Evolutionary conservation across 2,888 invertebrate genomes (phyloP), one percentile per base, ranked within the genome.

Genomic region (Hydriomena furcata): DNA sequence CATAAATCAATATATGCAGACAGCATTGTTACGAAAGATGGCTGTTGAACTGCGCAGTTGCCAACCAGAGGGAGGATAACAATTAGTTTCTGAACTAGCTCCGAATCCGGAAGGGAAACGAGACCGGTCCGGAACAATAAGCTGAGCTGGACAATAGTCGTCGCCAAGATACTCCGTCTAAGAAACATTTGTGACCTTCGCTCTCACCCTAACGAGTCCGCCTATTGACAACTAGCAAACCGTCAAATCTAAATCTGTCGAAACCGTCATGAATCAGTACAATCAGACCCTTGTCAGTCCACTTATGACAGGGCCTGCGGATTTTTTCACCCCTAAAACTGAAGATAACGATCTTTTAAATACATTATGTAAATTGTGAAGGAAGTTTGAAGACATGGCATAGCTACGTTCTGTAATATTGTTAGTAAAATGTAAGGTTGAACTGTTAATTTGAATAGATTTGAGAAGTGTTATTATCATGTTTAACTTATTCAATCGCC

Each of bases 201-300:
- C 61, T 72, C 66, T 68, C 71, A 72, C 76, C 75, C 75, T 72
- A 79, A 74, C 69, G 64, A 72, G 66, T 61, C 65, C 46, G 61
- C 50, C 62, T 65, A 74, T 76, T 72, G 76, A 73, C 67, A 66
- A 67, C 70, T 80, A 74, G 77, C 78, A 70, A 78, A 73, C 73
- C 71, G 67, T 77, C 76, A 72, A 69, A 70, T 69, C 57, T 52
- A 60, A 65, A 76, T 71, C 68, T 65, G 67, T 70, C 73, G 65
- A 73, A 70, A 69, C 62, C 69, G 68, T 71, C 76, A 68, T 69
- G 74, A 73, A 74, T 76, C 68, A 65, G 72, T 74, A 80, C 76
- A 81, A 79, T 79, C 66, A 68, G 65, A 80, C 83, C 84, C 82
- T 79, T 72, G 78, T 84, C 82, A 79, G 63, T 69, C 57, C 63